Base-by-base conservation (phyloP, 2,113 vertebrate species). In the Chrysemys picta region DNA sequence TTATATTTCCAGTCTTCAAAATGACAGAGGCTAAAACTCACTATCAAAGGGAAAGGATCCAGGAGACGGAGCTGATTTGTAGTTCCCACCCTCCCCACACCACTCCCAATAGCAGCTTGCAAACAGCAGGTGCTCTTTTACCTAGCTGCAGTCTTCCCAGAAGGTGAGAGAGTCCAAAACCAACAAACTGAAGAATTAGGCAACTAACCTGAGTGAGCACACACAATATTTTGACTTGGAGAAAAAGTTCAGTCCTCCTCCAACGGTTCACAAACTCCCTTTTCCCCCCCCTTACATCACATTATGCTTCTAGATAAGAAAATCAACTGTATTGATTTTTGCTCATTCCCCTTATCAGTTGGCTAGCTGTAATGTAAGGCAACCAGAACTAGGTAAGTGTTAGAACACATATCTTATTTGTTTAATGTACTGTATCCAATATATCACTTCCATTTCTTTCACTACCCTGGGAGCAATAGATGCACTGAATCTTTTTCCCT, bases 1-100 rank as follows among this genome's bases (percentile, higher is more conserved):
- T 13, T 80, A 75, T 75, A 91, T 82, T 93, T 95, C 90, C 49
- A 89, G 83, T 53, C 17, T 94, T 82, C 95, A 42, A 95, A 92
- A 22, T 82, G 75, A 89, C 72, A 92, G 84, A 96, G 91, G 52
- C 76, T 94, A 93, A 95, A 90, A 57, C 35, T 89, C 29, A 35
- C 35, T 93, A 78, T 19, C 79, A 94, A 92, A 93, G 45, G 6
- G 29, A 95, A 95, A 65, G 47, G 54, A 91, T 72, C 22, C 49
- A 84, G 49, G 29, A 94, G 47, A 85, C 11, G 8, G 75, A 27
- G 42, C 24, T 27, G 45, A 29, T 47, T 3, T 75, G 7, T 52
- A 93, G 59, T 88, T 87, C 45, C 25, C 10, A 24, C 24, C 11
- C 25, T 78, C 42, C 25, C 42, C 11, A 78, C 27, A 25, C 25